Percentiles rank a stretch among this genome's conserved stretches.
Conservation (phyloP, 2,113 vertebrate species). For the Muscicapa adusta region DNA sequence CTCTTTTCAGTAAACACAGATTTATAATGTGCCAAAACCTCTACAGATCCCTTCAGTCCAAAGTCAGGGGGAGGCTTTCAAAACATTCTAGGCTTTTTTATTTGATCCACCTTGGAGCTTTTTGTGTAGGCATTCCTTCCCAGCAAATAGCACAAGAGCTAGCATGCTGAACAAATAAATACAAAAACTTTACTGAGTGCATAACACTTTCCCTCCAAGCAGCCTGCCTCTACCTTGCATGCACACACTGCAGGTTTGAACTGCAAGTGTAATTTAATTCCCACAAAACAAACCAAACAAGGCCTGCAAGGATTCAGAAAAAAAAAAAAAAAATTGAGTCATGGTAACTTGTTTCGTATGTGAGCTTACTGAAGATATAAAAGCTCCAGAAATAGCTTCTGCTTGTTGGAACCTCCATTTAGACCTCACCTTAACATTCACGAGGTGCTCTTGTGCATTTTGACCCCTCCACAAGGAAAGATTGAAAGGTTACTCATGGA, state of each 20-base stretch:
- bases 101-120: background rate
- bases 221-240: background rate
- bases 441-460: background rate
- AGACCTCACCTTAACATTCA: background rate
- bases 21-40: constrained; percentile 28
- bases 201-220: background rate
- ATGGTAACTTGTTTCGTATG: background rate
- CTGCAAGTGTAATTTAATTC: background rate
- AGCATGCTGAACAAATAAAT: constrained; percentile 56
- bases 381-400: background rate
- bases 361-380: background rate
- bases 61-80: constrained; percentile 35
- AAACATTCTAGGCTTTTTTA: constrained; percentile 26
- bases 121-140: constrained; percentile 49
- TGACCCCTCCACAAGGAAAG: background rate
- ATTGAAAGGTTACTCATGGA: background rate
- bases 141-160: constrained; percentile 52
- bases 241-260: background rate
- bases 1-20: constrained; percentile 34
- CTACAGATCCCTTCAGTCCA: background rate
- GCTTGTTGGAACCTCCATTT: background rate
- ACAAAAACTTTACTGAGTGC: background rate
- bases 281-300: background rate
- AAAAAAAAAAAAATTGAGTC: background rate
- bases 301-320: background rate